These are phyloP conservation scores for Clarias pachynema DNA, from an alignment of 2,797 vertebrate genomes.

Conservation along the genomic window DNA sequence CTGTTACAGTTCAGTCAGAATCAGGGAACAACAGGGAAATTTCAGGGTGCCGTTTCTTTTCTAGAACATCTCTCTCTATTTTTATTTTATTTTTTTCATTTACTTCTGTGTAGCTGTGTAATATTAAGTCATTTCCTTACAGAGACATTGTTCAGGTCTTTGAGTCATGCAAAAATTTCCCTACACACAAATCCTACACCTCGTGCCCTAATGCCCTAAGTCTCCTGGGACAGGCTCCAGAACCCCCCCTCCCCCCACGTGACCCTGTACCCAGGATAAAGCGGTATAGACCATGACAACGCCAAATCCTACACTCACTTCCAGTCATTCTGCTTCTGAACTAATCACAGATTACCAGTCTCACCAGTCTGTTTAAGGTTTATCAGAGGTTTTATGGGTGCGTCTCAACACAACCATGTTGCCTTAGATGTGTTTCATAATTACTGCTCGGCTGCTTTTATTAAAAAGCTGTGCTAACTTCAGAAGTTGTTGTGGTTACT, in stretches of 20 bases:
- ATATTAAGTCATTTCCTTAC: not conserved
- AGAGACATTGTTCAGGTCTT: not conserved
- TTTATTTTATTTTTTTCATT: not conserved
- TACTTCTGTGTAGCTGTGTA: not conserved
- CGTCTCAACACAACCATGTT: conserved; percentile 14
- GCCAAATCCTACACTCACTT: not conserved
- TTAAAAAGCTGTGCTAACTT: conserved; percentile 3
- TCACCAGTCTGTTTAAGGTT: not conserved
- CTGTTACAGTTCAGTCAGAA: conserved; percentile 29
- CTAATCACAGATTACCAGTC: not conserved
- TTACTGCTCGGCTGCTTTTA: conserved; percentile 8
- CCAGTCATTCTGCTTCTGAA: conserved; percentile 1
- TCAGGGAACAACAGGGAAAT: conserved; percentile 44
- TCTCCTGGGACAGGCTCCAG: too few relatives aligned
- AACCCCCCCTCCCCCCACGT: too few relatives aligned
- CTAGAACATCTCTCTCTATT: not conserved
- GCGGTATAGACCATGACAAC: too few relatives aligned
- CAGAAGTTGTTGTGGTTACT: conserved; percentile 5
- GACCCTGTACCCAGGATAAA: too few relatives aligned
- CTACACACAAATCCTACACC: not conserved
- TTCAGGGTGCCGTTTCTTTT: not conserved
- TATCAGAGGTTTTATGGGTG: conserved; percentile 3
- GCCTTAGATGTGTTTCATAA: conserved; percentile 1
- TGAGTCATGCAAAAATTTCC: not conserved
- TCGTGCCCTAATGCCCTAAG: too few relatives aligned